These are phyloP conservation scores for Crotalus tigris DNA, from an alignment of 2,113 vertebrate genomes.

Conservation along the genomic window DNA sequence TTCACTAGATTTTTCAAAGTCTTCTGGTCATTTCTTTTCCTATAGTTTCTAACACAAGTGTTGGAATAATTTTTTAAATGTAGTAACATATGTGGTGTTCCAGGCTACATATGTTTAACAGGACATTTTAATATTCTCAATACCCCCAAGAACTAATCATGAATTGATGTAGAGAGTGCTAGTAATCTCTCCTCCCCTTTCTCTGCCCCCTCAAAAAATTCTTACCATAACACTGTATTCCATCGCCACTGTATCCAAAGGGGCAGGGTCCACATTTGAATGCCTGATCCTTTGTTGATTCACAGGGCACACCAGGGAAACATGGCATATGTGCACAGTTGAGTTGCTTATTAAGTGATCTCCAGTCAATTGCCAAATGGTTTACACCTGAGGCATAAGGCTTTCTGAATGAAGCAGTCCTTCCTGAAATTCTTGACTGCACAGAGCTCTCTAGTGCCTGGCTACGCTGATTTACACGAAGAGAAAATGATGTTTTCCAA, in stretches of 20 bases:
- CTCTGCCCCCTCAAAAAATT: not conserved
- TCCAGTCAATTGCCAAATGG: not conserved
- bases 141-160: not conserved
- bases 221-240: constrained; percentile 73
- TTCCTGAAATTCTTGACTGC: not conserved
- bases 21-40: not conserved
- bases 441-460: not conserved
- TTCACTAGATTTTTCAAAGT: not conserved
- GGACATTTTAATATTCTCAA: not conserved
- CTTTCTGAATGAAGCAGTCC: constrained; percentile 5
- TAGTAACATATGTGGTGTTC: not conserved
- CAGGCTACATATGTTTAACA: not conserved
- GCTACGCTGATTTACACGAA: not conserved
- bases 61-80: not conserved
- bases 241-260: constrained; percentile 70
- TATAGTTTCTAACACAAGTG: not conserved
- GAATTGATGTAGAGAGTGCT: not conserved
- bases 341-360: rapidly evolving
- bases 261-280: constrained; percentile 75
- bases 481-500: constrained; percentile 39
- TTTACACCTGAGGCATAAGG: rapidly evolving
- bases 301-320: constrained; percentile 67
- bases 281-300: not conserved
- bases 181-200: not conserved
- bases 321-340: constrained; percentile 58